These are phyloP conservation scores for Drosophila flavopinicola DNA, from an alignment of 2,888 invertebrate species.

Conservation along the genomic window DNA sequence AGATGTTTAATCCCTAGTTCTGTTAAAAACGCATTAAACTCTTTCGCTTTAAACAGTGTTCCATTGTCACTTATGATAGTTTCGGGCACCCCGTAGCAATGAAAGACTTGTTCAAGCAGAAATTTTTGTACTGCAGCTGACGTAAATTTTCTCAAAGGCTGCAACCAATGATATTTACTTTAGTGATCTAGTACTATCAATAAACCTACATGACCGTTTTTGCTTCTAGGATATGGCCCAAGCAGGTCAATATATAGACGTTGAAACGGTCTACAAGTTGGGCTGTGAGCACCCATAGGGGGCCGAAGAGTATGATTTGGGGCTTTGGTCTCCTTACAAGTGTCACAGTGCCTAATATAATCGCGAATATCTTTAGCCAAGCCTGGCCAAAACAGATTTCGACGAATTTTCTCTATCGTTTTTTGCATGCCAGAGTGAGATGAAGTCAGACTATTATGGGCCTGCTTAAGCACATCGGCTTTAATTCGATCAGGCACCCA, in stretches of 20 bases:
- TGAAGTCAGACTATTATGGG: conserved; percentile 6
- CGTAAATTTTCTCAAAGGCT: conserved; percentile 18
- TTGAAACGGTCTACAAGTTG: conserved; percentile 11
- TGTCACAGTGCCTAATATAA: conserved; percentile 1
- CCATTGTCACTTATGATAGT: conserved; percentile 11
- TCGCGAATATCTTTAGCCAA: conserved; percentile 9
- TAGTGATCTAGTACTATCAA: conserved; percentile 16
- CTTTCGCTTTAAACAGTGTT: background rate
- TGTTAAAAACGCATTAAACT: too few species aligned
- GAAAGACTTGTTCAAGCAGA: background rate
- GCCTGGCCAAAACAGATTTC: conserved; percentile 26
- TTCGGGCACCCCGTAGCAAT: conserved; percentile 4
- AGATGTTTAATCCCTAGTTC: conserved; percentile 1
- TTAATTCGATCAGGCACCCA: conserved; percentile 6
- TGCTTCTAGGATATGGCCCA: conserved; percentile 13
- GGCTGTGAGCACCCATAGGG: conserved; percentile 6
- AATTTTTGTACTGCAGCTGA: background rate
- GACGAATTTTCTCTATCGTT: conserved; percentile 10
- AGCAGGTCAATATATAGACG: conserved; percentile 1
- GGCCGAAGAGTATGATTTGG: conserved; percentile 12
- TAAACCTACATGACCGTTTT: conserved; percentile 9
- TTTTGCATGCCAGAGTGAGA: conserved; percentile 26
- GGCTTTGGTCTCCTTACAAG: conserved; percentile 12
- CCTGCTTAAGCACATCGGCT: conserved; percentile 12
- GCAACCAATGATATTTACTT: conserved; percentile 17